Evolutionary conservation across 2,888 invertebrate genomes (phyloP).

Genomic region (Allophyes oxyacanthae): DNA sequence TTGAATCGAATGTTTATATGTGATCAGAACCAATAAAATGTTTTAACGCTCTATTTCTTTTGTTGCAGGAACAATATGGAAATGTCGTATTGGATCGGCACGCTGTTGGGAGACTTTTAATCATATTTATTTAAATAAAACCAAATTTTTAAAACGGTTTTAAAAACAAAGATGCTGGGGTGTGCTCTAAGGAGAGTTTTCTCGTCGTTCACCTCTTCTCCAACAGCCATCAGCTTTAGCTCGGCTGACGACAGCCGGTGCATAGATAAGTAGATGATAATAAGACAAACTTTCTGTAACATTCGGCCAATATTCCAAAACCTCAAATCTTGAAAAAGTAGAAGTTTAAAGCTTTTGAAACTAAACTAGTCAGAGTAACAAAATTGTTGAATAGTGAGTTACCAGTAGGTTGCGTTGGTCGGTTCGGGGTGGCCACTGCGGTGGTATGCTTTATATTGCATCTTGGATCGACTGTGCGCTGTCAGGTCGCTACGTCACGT

Average conservation of each 20-base stretch:
- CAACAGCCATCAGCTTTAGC: conserved; percentile 77
- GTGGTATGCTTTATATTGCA: conserved; percentile 89
- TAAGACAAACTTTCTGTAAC: conserved; percentile 55
- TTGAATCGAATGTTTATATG: conserved; percentile 63
- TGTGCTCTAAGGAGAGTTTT: conserved; percentile 82
- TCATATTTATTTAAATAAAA: conserved; percentile 62
- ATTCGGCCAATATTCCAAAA: conserved; percentile 66
- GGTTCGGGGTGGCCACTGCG: conserved; percentile 80
- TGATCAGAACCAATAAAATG: conserved; percentile 66
- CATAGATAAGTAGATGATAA: conserved; percentile 84
- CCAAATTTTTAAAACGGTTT: conserved; percentile 69
- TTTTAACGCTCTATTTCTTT: conserved; percentile 73
- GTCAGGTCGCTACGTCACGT: conserved; percentile 90
- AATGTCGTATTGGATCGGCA: conserved; percentile 65
- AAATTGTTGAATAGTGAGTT: conserved; percentile 78
- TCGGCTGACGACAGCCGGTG: conserved; percentile 87
- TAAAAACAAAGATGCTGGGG: conserved; percentile 87
- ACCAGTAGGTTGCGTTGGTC: conserved; percentile 72
- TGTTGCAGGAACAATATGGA: conserved; percentile 87
- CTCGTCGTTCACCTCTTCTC: conserved; percentile 74
- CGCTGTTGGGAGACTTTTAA: conserved; percentile 66
- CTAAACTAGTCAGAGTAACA: conserved; percentile 81
- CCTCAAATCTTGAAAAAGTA: conserved; percentile 45
- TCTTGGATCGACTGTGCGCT: conserved; percentile 90
- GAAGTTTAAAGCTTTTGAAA: conserved; percentile 36